Evolutionary conservation across 2,888 invertebrate genomes (phyloP), one percentile per base, ranked within the genome.

Genomic region (Steinernema hermaphroditum): DNA sequence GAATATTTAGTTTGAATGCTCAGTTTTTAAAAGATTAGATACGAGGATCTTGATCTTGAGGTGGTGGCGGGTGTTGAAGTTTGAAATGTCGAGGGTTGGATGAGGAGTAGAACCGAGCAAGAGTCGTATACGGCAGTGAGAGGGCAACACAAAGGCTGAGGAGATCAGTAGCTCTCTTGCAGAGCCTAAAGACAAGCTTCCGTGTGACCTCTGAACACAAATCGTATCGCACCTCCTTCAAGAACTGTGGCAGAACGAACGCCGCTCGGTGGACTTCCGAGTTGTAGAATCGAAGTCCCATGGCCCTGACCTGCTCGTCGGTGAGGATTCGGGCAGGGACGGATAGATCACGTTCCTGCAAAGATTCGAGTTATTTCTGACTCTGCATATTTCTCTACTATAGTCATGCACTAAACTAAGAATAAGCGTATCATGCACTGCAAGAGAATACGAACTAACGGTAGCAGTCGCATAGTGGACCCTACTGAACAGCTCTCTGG

Each of bases 181-280:
- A 73, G 50, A 32, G 73, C 73, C 73, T 73, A 70, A 49, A 73
- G 37, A 14, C 16, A 2, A 29, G 9, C 29, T 32, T 16, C 24
- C 27, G 32, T 29, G 14, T 14, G 16, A 12, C 12, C 4, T 9
- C 2, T 57, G 4, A 19, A 22, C 9, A 14, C 4, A 27, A 27
- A 27, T 22, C 4, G 6, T 24, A 41, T 19, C 22, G 49, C 16
- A 76, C 78, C 72, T 76, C 73, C 57, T 78, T 77, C n/a, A 83
- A 92, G 88, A 93, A 94, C 77, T 93, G 91, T 0, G 97, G 97
- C 77, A 96, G 88, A 0, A 91, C 90, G 87, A 96, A 97, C 0
- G 95, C 91, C 0, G 94, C 92, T 71, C 89, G 89, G 86, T 98
- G 97, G 0, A 96, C 88, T n/a, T 92, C 91, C 2, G 91, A 89